These are phyloP conservation scores for Otolemur garnettii DNA, from an alignment of 2,113 vertebrate genomes.

Conservation along the genomic window DNA sequence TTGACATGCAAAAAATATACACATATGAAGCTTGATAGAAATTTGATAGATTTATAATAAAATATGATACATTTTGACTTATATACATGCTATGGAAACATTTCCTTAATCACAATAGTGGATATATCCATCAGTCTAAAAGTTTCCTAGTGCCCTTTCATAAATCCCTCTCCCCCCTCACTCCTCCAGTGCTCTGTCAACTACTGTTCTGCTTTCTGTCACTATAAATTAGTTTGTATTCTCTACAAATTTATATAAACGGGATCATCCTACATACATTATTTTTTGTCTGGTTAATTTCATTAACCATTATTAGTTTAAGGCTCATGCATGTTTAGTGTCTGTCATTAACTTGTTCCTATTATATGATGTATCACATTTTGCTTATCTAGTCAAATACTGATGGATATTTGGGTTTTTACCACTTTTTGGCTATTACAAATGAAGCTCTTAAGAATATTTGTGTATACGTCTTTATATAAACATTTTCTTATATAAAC, in stretches of 20 bases:
- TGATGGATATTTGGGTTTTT: neutral
- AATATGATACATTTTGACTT: neutral
- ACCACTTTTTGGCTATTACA: neutral
- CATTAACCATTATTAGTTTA: neutral
- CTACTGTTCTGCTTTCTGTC: neutral
- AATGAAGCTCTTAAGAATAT: neutral
- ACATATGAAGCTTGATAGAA: conserved; percentile 1
- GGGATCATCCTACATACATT: neutral
- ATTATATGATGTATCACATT: neutral
- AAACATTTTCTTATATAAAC: neutral
- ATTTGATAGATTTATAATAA: neutral
- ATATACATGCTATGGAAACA: neutral
- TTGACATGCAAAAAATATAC: neutral
- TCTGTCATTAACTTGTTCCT: neutral
- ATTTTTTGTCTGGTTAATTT: neutral
- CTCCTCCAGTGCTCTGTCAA: neutral
- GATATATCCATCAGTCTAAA: neutral
- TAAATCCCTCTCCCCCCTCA: neutral
- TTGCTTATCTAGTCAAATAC: neutral
- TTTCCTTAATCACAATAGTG: neutral
- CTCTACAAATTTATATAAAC: neutral
- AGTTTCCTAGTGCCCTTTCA: neutral
- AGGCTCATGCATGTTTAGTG: neutral
- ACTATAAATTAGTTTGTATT: neutral
- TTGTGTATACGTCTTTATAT: neutral